Base-by-base conservation (phyloP, 2,113 vertebrate species). In the Dasyornis broadbenti region DNA sequence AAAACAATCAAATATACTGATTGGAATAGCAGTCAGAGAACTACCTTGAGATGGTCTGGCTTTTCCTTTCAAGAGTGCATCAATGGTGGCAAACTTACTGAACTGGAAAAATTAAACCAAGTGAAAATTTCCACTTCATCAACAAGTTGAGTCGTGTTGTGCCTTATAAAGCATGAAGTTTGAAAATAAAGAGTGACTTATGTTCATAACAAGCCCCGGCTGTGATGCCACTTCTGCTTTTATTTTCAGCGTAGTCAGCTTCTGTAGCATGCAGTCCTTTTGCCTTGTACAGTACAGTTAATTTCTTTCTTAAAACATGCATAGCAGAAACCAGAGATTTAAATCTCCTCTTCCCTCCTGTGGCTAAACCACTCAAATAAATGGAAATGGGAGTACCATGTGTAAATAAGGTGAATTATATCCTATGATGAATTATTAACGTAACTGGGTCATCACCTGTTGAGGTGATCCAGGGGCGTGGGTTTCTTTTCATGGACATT, bases 261-360 rank as follows among this genome's bases (percentile, higher is more conserved):
- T 92, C 59, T 85, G 44, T 49, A 82, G 20, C 30, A 70, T 59
- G 31, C 44, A 83, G 31, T 71, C 80, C 31, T 89, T 96, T 79
- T 86, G 45, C n/a, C 23, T 79, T 73, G 23, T 79, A 56, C 42
- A 71, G 72, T 75, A 75, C 40, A 89, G 63, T 63, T 71, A 60
- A 86, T 90, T 93, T 94, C 37, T 94, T 86, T 92, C 65, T 86
- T 84, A 65, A 93, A 90, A 53, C 44, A 71, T 28, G 60, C 37
- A 61, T 50, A 92, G 35, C 61, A 89, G 88, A 94, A 94, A 83
- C 15, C 47, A 94, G 80, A 92, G 65, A 84, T 70, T 75, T 89
- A 92, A 93, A 92, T 86, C 52, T 96, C 40, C 56, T 78, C 60
- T 88, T 93, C 94, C 49, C 73, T 95, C 64, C 65, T 89, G 88